phyloP scores from a whole-genome alignment of 2,888 invertebrate genomes.

The Matsumyia berberina region DNA sequence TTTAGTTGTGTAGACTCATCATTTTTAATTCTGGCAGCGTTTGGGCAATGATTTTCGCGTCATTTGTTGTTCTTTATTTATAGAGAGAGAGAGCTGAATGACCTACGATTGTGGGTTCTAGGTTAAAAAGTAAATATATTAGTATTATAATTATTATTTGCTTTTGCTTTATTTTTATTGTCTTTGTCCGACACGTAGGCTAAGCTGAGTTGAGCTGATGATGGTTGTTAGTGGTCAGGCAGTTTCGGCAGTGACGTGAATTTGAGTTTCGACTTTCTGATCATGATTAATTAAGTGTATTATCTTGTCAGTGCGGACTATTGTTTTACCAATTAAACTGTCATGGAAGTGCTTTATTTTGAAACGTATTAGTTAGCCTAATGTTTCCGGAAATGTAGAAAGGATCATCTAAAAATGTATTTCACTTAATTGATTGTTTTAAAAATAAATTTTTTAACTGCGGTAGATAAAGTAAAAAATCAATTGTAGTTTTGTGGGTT shows the following conservation, averaged over 20 bases:
- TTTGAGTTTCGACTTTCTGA: conserved; percentile 40
- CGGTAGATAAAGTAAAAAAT: neutral
- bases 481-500: neutral
- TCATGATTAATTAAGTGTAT: conserved; percentile 60
- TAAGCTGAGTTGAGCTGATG: too few species aligned
- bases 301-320: conserved; percentile 57
- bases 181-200: conserved; percentile 16
- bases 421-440: neutral
- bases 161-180: conserved; percentile 20
- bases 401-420: conserved; percentile 3
- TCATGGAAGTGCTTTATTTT: conserved; percentile 32
- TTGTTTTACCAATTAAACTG: conserved; percentile 51
- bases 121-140: conserved; percentile 52
- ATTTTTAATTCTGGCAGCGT: conserved; percentile 36
- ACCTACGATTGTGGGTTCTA: conserved; percentile 65
- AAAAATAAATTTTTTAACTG: neutral
- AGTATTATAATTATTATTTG: conserved; percentile 34
- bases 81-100: conserved; percentile 58
- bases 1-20: conserved; percentile 28
- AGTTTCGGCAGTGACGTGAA: conserved; percentile 8
- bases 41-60: conserved; percentile 37
- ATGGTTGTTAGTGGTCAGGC: neutral
- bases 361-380: conserved; percentile 14
- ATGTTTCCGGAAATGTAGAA: conserved; percentile 40
- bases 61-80: conserved; percentile 26